Conservation (phyloP, 2,888 invertebrate genomes). For the Thalpophila matura region DNA sequence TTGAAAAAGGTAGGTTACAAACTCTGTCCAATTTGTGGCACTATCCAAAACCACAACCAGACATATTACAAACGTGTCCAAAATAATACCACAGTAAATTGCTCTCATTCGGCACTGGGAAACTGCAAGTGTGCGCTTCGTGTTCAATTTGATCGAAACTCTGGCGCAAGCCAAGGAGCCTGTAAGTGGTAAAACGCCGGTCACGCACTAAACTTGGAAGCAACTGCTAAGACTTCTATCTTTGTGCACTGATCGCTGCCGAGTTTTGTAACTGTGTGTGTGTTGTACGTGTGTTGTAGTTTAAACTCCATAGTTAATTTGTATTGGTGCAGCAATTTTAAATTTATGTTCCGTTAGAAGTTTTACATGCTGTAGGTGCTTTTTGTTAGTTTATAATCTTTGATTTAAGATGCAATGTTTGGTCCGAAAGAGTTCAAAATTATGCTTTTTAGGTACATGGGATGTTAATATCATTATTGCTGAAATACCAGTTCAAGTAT, state of each 20-base stretch:
- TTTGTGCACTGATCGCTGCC: constrained; percentile 52
- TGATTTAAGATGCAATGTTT: too few relatives aligned
- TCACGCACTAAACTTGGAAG: constrained; percentile 65
- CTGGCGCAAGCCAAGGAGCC: constrained; percentile 47
- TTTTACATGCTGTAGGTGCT: too few relatives aligned
- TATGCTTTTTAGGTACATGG: too few relatives aligned
- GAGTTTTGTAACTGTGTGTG: constrained; percentile 36
- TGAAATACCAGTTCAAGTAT: too few relatives aligned
- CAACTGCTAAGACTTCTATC: constrained; percentile 60
- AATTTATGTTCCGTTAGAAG: constrained; percentile 18
- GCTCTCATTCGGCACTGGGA: constrained; percentile 37
- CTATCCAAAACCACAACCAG: constrained; percentile 10
- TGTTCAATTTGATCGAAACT: constrained; percentile 60
- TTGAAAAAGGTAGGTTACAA: too few relatives aligned
- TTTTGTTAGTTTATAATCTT: too few relatives aligned
- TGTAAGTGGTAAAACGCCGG: constrained; percentile 57
- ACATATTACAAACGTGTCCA: constrained; percentile 50
- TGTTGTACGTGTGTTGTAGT: constrained; percentile 36
- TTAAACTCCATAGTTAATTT: constrained; percentile 19
- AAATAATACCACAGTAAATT: constrained; percentile 52
- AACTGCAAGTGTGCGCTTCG: constrained; percentile 57
- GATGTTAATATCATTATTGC: too few relatives aligned
- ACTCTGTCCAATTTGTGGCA: not conserved
- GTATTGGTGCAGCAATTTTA: constrained; percentile 20
- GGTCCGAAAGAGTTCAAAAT: too few relatives aligned